Evolutionary conservation across 2,797 vertebrate species (phyloP).

Genomic region (Melanotaenia trifasciata): DNA sequence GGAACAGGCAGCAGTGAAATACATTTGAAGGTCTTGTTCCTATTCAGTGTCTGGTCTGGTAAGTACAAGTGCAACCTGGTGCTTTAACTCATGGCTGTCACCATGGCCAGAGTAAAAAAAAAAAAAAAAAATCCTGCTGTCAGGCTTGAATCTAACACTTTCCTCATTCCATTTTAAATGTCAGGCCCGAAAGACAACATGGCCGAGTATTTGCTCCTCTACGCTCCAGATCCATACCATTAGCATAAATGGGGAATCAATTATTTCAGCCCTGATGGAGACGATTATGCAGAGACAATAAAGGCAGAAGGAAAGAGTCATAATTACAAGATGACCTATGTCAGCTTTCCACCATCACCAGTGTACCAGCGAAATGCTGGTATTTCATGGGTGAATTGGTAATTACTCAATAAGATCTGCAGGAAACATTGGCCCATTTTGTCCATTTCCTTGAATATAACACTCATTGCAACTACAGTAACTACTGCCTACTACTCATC

Average conservation of each 20-base stretch:
- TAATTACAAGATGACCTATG: slow-evolving; percentile 79
- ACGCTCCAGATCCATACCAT: slow-evolving; percentile 76
- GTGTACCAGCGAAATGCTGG: slow-evolving; percentile 56
- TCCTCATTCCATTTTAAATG: slow-evolving; percentile 78
- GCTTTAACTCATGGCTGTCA: slow-evolving; percentile 46
- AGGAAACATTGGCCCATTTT: slow-evolving; percentile 33
- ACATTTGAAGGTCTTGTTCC: slow-evolving; percentile 74
- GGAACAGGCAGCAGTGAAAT: slow-evolving; percentile 77
- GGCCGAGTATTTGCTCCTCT: slow-evolving; percentile 75
- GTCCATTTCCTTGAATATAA: slow-evolving; percentile 17
- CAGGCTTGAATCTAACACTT: slow-evolving; percentile 68
- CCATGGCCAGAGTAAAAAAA: slow-evolving; percentile 28
- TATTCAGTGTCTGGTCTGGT: slow-evolving; percentile 68
- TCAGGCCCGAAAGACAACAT: slow-evolving; percentile 77
- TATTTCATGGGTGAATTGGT: slow-evolving; percentile 70
- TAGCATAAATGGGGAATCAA: slow-evolving; percentile 82
- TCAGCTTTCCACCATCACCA: slow-evolving; percentile 56
- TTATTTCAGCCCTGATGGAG: slow-evolving; percentile 77
- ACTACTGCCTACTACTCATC: background rate
- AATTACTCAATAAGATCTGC: slow-evolving; percentile 66
- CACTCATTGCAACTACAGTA: slow-evolving; percentile 12
- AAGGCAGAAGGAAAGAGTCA: slow-evolving; percentile 70
- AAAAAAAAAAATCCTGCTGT: slow-evolving; percentile 57
- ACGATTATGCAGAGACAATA: slow-evolving; percentile 80
- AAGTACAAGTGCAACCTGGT: slow-evolving; percentile 60